Evolutionary conservation across 1,140 invertebrate genomes (phyloP).

Genomic region (Plutomurus gul): DNA sequence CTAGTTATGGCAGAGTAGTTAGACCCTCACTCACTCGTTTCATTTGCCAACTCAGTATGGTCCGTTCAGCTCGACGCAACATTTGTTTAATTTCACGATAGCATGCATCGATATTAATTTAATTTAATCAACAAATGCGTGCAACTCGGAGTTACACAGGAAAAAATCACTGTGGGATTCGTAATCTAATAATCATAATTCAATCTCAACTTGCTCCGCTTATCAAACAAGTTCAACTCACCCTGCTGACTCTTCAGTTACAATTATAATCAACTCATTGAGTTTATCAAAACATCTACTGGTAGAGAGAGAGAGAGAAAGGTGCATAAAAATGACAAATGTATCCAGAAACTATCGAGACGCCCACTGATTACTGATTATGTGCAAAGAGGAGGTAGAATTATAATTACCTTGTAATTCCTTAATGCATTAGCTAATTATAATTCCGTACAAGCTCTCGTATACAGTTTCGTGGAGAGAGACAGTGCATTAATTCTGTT

Average conservation of each 20-base stretch:
- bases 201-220: slow-evolving; percentile 8
- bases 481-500: too few relatives aligned
- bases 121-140: slow-evolving; percentile 21
- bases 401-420: slow-evolving; percentile 20
- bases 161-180: slow-evolving; percentile 17
- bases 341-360: slow-evolving; percentile 21
- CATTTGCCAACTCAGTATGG: not conserved
- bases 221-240: slow-evolving; percentile 12
- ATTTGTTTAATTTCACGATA: slow-evolving; percentile 22
- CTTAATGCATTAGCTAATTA: slow-evolving; percentile 19
- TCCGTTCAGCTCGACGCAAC: too few relatives aligned
- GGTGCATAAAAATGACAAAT: slow-evolving; percentile 22
- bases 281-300: slow-evolving; percentile 22
- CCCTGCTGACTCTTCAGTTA: not conserved
- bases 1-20: too few relatives aligned
- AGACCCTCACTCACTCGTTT: not conserved
- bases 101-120: slow-evolving; percentile 16
- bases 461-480: too few relatives aligned
- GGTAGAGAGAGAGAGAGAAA: too few relatives aligned
- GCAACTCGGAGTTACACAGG: not conserved
- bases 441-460: not conserved
- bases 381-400: slow-evolving; percentile 16
- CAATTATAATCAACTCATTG: slow-evolving; percentile 14
- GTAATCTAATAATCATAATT: slow-evolving; percentile 29
- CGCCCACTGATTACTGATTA: slow-evolving; percentile 23